phyloP scores from a whole-genome alignment of 2,888 invertebrate species.

The Dryomyza anilis region DNA sequence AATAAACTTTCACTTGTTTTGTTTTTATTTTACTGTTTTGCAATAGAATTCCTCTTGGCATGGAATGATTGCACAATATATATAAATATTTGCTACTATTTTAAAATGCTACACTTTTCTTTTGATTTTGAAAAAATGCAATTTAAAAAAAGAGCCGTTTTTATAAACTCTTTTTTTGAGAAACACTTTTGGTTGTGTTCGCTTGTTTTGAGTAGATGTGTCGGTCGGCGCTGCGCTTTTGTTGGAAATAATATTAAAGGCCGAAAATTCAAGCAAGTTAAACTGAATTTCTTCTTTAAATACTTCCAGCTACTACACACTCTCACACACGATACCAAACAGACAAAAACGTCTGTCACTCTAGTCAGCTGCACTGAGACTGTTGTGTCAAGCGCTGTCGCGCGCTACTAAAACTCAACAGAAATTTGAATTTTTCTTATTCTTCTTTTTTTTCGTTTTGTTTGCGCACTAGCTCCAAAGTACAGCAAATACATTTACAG shows the following conservation, averaged over 20 bases:
- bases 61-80: too few relatives aligned
- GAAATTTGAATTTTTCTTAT: background rate
- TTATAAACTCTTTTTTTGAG: too few relatives aligned
- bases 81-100: too few relatives aligned
- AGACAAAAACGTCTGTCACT: slow-evolving; percentile 46
- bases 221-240: background rate
- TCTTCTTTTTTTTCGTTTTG: background rate
- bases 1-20: too few relatives aligned
- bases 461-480: too few relatives aligned
- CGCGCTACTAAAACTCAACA: slow-evolving; percentile 4
- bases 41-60: too few relatives aligned
- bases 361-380: slow-evolving; percentile 58
- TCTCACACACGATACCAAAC: background rate
- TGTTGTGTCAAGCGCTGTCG: slow-evolving; percentile 36
- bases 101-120: too few relatives aligned
- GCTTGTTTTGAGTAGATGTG: background rate
- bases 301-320: slow-evolving; percentile 19
- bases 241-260: slow-evolving; percentile 8
- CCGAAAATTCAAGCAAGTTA: slow-evolving; percentile 37
- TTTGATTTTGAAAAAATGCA: too few relatives aligned
- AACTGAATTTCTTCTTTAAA: slow-evolving; percentile 38
- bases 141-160: too few relatives aligned
- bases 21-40: too few relatives aligned
- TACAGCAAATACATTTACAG: background rate
- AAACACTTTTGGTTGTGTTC: too few relatives aligned